These are phyloP conservation scores for Disparrhopalites patrizii DNA, from an alignment of 2,888 invertebrate genomes.

Conservation along the genomic window DNA sequence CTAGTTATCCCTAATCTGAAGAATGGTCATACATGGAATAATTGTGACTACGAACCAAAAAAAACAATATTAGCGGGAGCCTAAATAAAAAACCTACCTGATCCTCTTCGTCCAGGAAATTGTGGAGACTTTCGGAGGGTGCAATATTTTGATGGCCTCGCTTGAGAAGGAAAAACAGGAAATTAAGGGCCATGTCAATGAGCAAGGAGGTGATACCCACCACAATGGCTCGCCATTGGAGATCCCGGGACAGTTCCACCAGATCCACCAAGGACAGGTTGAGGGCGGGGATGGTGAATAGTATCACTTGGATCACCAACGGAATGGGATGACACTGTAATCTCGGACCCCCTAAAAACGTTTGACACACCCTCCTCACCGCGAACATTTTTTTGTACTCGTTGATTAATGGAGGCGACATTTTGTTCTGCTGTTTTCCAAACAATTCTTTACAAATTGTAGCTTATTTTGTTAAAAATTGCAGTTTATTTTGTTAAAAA, in stretches of 20 bases:
- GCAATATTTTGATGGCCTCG: conserved; percentile 28
- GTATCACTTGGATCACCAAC: conserved; percentile 33
- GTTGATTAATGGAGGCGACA: conserved; percentile 46
- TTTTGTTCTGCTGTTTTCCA: conserved; percentile 19
- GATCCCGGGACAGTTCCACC: conserved; percentile 13
- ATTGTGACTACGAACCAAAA: too few species aligned
- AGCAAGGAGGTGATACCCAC: conserved; percentile 34
- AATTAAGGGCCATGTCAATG: conserved; percentile 32
- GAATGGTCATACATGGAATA: not conserved
- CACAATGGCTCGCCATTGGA: conserved; percentile 31
- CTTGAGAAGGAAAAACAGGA: conserved; percentile 38
- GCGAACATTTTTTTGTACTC: conserved; percentile 44
- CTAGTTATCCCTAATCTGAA: not conserved
- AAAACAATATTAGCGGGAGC: too few species aligned
- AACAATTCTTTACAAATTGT: too few species aligned
- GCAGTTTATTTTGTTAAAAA: too few species aligned
- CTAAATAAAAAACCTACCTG: conserved; percentile 34
- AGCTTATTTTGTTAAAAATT: too few species aligned
- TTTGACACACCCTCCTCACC: conserved; percentile 36
- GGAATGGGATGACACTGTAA: conserved; percentile 30
- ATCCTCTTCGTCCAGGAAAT: conserved; percentile 42
- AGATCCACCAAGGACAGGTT: conserved; percentile 28
- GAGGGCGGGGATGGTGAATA: conserved; percentile 39
- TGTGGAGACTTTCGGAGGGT: conserved; percentile 14
- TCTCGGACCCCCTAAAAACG: conserved; percentile 41